These are phyloP conservation scores for Stichopus chloronotus DNA, from an alignment of 35 echinoderm and acorn worm species.

Conservation along the genomic window DNA sequence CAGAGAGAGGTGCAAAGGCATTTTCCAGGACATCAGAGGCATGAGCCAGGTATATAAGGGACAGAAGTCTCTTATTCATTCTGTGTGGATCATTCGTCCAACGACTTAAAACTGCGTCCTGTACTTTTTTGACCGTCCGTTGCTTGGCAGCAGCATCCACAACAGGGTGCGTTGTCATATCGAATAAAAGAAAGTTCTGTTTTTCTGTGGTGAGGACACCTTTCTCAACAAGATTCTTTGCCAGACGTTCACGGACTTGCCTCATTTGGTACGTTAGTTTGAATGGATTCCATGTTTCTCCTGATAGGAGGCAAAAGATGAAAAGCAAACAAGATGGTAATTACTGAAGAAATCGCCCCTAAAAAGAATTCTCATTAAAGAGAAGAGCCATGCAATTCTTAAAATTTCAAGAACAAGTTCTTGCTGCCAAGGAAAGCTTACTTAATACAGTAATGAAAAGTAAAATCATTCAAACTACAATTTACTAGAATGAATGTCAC, in stretches of 20 bases:
- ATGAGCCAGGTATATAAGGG: constrained; percentile 94
- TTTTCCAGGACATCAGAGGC: constrained; percentile 99
- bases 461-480: too few species aligned
- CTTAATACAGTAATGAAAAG: too few species aligned
- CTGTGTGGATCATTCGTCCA: constrained; percentile 95
- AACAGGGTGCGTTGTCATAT: constrained; percentile 97
- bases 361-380: too few species aligned
- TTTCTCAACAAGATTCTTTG: constrained; percentile 98
- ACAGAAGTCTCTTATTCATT: constrained; percentile 85
- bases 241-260: constrained; percentile 92
- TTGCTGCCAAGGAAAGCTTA: too few species aligned
- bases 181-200: constrained; percentile 98
- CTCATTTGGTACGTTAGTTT: constrained; percentile 95
- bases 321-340: not conserved
- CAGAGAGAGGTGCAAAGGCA: constrained; percentile 97
- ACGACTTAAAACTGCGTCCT: constrained; percentile 89
- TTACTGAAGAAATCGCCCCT: too few species aligned
- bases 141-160: constrained; percentile 84
- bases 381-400: too few species aligned
- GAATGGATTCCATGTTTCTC: constrained; percentile 99
- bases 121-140: constrained; percentile 86
- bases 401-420: too few species aligned
- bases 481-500: too few species aligned
- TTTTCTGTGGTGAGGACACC: constrained; percentile 98
- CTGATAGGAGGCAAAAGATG: constrained; percentile 28